Base-by-base conservation (phyloP, 2,888 invertebrate species). In the Hypolimnas misippus region DNA sequence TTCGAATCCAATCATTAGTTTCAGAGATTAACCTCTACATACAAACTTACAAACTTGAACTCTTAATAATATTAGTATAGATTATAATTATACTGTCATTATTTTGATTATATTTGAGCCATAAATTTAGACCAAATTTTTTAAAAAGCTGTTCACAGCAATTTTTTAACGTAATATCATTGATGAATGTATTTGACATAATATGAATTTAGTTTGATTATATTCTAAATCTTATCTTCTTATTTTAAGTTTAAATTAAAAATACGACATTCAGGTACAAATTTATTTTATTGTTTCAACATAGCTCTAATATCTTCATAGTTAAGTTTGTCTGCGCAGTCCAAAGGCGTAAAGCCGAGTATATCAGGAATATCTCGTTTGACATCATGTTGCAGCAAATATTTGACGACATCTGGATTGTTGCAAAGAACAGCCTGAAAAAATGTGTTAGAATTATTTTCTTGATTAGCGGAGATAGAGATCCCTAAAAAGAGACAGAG, bases 371-470 rank as follows among this genome's bases (percentile, higher is more conserved):
- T 73, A 0, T 83, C 72, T 0, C 71, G 71, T 12, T 86, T 81
- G 0, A 89, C 93, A 0, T 91, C 87, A 8, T 90, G 80, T 0
- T 89, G 77, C 12, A 95, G 56, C 0, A 95, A 81, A 70, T 91
- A 95, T 16, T 86, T 73, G 0, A 93, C 89, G 2, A 92, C 82
- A 0, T 89, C 83, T 0, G 78, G 72, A 16, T 90, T 87, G 33
- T 94, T 93, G 74, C 94, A 93, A 1, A 95, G 77, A 0, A 94
- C 94, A 0, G 95, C 95, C 93, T 93, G 77, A 10, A 78, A 80
- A 3, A 33, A 7, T 10, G 35, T n/a, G n/a, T n/a, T n/a, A n/a
- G 12, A 3, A 1, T 12, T 38, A 38, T 38, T n/a, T 8, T 4
- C n/a, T n/a, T 38, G 4, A 12, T 38, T n/a, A 8, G 33, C 7